phyloP scores from a whole-genome alignment of 1,140 invertebrate species.

The Pseudomyrmex flavicornis region DNA sequence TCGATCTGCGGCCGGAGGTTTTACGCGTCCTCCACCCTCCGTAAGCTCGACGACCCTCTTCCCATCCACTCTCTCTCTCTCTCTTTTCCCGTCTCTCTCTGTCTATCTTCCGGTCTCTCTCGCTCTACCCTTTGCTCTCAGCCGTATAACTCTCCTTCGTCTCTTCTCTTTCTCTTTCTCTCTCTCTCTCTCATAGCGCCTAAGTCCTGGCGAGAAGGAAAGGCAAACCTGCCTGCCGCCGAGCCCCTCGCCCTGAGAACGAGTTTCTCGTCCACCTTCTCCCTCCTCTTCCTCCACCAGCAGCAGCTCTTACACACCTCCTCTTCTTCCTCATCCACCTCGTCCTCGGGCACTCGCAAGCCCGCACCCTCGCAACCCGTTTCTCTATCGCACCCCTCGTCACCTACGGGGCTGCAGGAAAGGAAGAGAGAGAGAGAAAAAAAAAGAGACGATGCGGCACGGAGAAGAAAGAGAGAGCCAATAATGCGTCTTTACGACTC shows the following conservation, averaged over 20 bases:
- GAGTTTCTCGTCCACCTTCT: slow-evolving; percentile 67
- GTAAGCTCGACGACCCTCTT: slow-evolving; percentile 71
- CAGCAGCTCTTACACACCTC: slow-evolving; percentile 29
- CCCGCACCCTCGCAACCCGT: slow-evolving; percentile 9
- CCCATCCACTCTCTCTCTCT: slow-evolving; percentile 42
- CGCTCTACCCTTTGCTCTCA: slow-evolving; percentile 41
- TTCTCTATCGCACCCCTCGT: slow-evolving; percentile 47
- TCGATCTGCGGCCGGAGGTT: slow-evolving; percentile 83
- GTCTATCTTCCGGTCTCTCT: slow-evolving; percentile 9
- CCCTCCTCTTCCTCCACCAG: slow-evolving; percentile 3
- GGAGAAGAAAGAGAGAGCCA: slow-evolving; percentile 56
- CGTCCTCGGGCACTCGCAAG: slow-evolving; percentile 14
- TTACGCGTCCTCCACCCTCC: slow-evolving; percentile 80
- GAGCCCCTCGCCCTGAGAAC: slow-evolving; percentile 56
- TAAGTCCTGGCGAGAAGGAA: slow-evolving; percentile 75
- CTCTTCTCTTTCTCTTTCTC: neutral
- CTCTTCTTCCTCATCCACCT: neutral
- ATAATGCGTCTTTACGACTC: slow-evolving; percentile 72
- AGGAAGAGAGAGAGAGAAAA: neutral
- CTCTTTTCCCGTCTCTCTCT: neutral
- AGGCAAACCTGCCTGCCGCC: slow-evolving; percentile 55
- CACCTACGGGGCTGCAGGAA: slow-evolving; percentile 31
- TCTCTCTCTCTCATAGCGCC: slow-evolving; percentile 1
- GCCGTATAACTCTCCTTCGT: slow-evolving; percentile 45
- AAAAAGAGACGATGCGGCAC: slow-evolving; percentile 19